A percentile compares a stretch with the other conserved stretches of the same genome.
Evolutionary conservation across 2,113 vertebrate genomes (phyloP).

Genomic region (Oncorhynchus clarkii): DNA sequence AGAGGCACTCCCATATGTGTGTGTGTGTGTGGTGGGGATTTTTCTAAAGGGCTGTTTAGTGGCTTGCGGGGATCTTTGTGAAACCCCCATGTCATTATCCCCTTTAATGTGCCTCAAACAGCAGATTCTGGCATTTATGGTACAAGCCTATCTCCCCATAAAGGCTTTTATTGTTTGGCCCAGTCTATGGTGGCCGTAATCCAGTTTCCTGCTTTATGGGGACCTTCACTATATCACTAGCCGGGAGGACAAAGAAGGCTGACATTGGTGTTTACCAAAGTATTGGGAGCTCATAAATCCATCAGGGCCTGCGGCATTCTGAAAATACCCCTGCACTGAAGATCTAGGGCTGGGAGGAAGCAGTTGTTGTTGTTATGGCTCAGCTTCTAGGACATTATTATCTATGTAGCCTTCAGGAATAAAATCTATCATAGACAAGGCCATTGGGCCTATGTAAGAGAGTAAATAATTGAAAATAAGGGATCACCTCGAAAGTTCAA

Average conservation of each 20-base stretch:
- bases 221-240: slow-evolving; percentile 66
- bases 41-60: slow-evolving; percentile 1
- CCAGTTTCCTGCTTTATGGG: slow-evolving; percentile 72
- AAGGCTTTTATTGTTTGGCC: slow-evolving; percentile 70
- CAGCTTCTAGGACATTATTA: slow-evolving; percentile 18
- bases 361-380: slow-evolving; percentile 41
- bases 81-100: slow-evolving; percentile 58
- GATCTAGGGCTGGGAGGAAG: neutral
- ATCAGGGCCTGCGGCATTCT: slow-evolving; percentile 67
- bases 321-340: slow-evolving; percentile 58
- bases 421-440: slow-evolving; percentile 53
- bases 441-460: slow-evolving; percentile 62
- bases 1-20: slow-evolving; percentile 16
- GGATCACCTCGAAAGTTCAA: slow-evolving; percentile 62
- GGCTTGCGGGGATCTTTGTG: slow-evolving; percentile 50
- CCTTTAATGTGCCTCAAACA: slow-evolving; percentile 71
- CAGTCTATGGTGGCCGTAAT: slow-evolving; percentile 68
- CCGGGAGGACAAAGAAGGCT: slow-evolving; percentile 60
- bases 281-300: slow-evolving; percentile 68
- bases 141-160: slow-evolving; percentile 72
- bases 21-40: slow-evolving; percentile 5
- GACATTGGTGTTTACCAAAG: slow-evolving; percentile 72
- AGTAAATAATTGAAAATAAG: slow-evolving; percentile 59
- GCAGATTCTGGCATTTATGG: slow-evolving; percentile 74
- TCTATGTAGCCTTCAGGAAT: slow-evolving; percentile 23